Conservation (phyloP, 2,888 invertebrate genomes). For the Plebejus anna region DNA sequence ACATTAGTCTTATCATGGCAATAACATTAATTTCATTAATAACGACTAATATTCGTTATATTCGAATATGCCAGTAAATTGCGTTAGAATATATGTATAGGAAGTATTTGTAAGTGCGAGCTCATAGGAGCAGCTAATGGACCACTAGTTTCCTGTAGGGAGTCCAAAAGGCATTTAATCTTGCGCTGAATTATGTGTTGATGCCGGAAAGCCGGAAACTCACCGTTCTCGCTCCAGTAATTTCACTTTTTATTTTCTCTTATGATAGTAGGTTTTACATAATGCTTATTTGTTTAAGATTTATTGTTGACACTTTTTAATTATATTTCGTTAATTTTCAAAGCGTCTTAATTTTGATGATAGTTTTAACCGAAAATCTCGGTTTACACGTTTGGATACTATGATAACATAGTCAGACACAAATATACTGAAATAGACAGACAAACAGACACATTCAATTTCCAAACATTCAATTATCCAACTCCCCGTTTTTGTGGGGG, state of each 20-base stretch:
- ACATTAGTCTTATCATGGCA: background rate
- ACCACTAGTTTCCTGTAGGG: conserved; percentile 63
- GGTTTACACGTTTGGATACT: too few species aligned
- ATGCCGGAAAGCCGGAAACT: conserved; percentile 68
- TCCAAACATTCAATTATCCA: too few species aligned
- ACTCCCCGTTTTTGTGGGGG: too few species aligned
- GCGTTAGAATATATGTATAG: conserved; percentile 21
- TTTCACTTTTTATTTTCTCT: conserved; percentile 58
- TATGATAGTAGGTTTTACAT: conserved; percentile 29
- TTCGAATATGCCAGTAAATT: conserved; percentile 12
- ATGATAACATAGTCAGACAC: too few species aligned
- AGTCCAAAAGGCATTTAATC: conserved; percentile 75
- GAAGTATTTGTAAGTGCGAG: conserved; percentile 29
- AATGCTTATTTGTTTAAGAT: conserved; percentile 11
- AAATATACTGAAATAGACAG: too few species aligned
- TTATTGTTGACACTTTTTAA: background rate
- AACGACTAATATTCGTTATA: background rate
- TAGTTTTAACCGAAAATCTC: too few species aligned
- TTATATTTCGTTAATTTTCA: background rate
- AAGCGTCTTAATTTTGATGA: too few species aligned
- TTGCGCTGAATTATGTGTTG: conserved; percentile 74
- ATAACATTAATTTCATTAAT: background rate
- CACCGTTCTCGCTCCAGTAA: conserved; percentile 62
- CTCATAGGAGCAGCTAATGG: conserved; percentile 57
- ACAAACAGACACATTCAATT: too few species aligned